Percentiles rank a stretch among this genome's conserved stretches.
Evolutionary conservation across 1,140 invertebrate species (phyloP).

Genomic region (Pararge aegeria): DNA sequence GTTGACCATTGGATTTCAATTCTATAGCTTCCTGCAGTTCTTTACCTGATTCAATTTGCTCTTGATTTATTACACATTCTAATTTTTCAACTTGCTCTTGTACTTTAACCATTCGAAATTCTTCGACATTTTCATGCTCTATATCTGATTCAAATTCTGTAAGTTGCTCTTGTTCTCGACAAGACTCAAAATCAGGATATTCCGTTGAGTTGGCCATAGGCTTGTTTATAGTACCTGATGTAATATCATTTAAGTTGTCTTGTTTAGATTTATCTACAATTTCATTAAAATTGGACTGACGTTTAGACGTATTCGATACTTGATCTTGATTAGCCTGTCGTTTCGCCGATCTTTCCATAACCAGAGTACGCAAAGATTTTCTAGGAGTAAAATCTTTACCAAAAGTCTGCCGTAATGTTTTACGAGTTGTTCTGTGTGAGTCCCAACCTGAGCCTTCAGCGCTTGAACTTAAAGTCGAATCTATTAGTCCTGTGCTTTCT

Average conservation of each 20-base stretch:
- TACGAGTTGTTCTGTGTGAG: slow-evolving; percentile 64
- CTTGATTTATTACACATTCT: neutral
- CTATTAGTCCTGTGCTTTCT: slow-evolving; percentile 46
- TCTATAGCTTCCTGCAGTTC: neutral
- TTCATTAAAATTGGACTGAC: neutral
- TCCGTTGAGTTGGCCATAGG: slow-evolving; percentile 53
- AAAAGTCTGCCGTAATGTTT: slow-evolving; percentile 61
- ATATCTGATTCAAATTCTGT: no score
- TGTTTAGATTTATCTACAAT: neutral
- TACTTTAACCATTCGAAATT: no score
- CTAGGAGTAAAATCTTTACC: slow-evolving; percentile 63
- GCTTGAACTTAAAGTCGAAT: slow-evolving; percentile 51
- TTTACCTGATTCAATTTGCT: neutral
- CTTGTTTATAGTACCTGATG: slow-evolving; percentile 18
- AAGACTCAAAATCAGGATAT: slow-evolving; percentile 28
- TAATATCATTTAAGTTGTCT: neutral
- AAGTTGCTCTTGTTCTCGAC: slow-evolving; percentile 10
- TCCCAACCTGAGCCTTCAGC: slow-evolving; percentile 64
- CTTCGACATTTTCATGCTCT: no score
- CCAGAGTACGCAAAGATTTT: slow-evolving; percentile 60
- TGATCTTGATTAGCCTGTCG: slow-evolving; percentile 34
- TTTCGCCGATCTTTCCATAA: slow-evolving; percentile 68
- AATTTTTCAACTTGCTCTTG: neutral
- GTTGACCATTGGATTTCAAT: neutral
- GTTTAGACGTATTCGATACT: neutral